Evolutionary conservation across 2,888 invertebrate species (phyloP), one percentile per base, ranked within the genome.

Genomic region (Philopedon plagiatum): DNA sequence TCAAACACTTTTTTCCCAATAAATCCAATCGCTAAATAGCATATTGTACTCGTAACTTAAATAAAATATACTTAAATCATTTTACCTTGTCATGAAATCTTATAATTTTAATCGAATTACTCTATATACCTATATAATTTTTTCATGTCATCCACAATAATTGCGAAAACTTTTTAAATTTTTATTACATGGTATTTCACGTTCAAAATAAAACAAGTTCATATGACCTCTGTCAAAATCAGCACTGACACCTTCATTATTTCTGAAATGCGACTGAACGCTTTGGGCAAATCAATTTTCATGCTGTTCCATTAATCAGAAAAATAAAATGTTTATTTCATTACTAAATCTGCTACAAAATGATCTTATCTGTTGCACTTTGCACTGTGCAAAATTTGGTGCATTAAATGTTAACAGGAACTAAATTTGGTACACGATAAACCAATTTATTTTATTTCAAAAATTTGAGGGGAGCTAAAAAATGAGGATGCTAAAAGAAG

Each of bases 231-330:
- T 37, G 37, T 37, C 37, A 37, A 37, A 37, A 37, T 37, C n/a
- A n/a, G 11, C n/a, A 37, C 60, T 19, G 60, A 60, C 60, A 13
- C 41, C 13, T 23, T 39, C 15, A 60, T 39, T 60, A 37, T 41
- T 39, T 37, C 7, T 41, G 37, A 39, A 41, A 41, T 23, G 37
- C 41, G 41, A 60, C 21, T 39, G 41, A 60, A 41, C 41, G 60
- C 60, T 21, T 44, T 44, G 44, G 26, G 60, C 39, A 60, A 60
- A 60, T 60, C 60, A 60, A 60, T 60, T 60, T 60, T 15, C 18
- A 34, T 60, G 60, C 41, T 60, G 60, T 60, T 41, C 39, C 13
- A 60, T 60, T 26, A 60, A 60, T 60, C 32, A 60, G 37, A 9
- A 44, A 21, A 44, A 44, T 7, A 60, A 41, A 60, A 39, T 37